These are phyloP conservation scores for Andrena minutula DNA, from an alignment of 2,888 invertebrate genomes.

Conservation along the genomic window DNA sequence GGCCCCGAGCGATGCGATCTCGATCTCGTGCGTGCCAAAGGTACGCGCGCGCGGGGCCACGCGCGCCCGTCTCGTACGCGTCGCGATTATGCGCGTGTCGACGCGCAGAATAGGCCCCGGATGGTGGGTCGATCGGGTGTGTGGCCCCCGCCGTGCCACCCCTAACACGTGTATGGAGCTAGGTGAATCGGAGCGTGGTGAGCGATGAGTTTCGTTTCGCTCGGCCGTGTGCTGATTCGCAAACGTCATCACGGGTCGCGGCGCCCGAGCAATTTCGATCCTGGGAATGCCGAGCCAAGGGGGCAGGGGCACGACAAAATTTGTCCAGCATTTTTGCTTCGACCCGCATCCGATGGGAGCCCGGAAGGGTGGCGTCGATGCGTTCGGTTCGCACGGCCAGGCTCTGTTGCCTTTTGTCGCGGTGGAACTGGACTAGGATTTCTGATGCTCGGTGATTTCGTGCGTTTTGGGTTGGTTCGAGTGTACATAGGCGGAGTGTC, in stretches of 20 bases:
- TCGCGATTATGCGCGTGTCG: constrained; percentile 17
- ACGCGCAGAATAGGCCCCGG: constrained; percentile 16
- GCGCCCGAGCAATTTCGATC: constrained; percentile 51
- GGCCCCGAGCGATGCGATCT: constrained; percentile 38
- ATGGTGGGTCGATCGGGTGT: neutral
- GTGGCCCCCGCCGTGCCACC: neutral
- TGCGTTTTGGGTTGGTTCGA: too few relatives aligned
- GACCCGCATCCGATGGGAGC: constrained; percentile 12
- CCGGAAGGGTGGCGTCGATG: neutral
- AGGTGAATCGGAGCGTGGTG: constrained; percentile 65
- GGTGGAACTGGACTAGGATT: neutral
- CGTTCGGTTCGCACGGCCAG: neutral
- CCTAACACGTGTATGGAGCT: constrained; percentile 28
- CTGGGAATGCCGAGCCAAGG: constrained; percentile 53
- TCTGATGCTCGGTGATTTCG: too few relatives aligned
- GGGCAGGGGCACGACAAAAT: constrained; percentile 18
- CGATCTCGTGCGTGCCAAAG: constrained; percentile 30
- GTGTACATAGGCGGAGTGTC: too few relatives aligned
- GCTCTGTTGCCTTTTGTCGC: constrained; percentile 8
- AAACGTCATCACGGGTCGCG: constrained; percentile 63
- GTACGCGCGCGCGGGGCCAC: neutral
- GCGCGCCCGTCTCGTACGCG: neutral
- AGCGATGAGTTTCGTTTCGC: constrained; percentile 67
- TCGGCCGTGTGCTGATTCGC: constrained; percentile 66
- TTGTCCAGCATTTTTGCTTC: constrained; percentile 11